Percentiles rank a stretch among this genome's conserved stretches.
Evolutionary conservation across 2,888 invertebrate genomes (phyloP).

Genomic region (Eupithecia exiguata): DNA sequence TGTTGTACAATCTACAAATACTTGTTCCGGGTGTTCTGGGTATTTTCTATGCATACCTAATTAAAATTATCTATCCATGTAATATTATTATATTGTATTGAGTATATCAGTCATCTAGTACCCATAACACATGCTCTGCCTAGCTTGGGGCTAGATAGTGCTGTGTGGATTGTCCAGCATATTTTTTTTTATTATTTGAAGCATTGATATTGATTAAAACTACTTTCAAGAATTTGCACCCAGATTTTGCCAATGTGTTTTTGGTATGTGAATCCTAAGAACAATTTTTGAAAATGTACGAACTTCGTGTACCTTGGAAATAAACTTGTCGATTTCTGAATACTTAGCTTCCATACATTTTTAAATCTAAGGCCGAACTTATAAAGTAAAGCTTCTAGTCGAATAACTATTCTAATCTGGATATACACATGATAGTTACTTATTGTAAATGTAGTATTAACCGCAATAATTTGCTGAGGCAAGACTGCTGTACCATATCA

Average conservation of each 20-base stretch:
- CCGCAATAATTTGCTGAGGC: background rate
- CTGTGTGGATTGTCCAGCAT: too few species aligned
- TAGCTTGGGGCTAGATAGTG: too few species aligned
- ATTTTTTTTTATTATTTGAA: too few species aligned
- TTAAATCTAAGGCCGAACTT: background rate
- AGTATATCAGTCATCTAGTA: too few species aligned
- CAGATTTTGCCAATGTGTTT: background rate
- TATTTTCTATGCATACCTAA: too few species aligned
- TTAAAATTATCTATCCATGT: too few species aligned
- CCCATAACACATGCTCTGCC: too few species aligned
- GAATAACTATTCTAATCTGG: background rate
- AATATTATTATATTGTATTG: too few species aligned
- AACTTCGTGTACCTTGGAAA: background rate
- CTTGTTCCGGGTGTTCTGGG: too few species aligned
- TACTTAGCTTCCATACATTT: background rate
- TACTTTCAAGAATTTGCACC: background rate
- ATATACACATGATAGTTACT: background rate
- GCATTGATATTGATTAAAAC: too few species aligned
- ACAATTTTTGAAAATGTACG: background rate
- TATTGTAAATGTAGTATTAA: background rate
- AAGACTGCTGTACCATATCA: slow-evolving; percentile 8
- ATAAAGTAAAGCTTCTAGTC: background rate
- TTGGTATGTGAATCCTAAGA: background rate
- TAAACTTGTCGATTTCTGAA: background rate
- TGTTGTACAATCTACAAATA: too few species aligned